These are phyloP conservation scores for Daktulosphaira vitifoliae DNA, from an alignment of 1,140 invertebrate genomes.

Conservation along the genomic window DNA sequence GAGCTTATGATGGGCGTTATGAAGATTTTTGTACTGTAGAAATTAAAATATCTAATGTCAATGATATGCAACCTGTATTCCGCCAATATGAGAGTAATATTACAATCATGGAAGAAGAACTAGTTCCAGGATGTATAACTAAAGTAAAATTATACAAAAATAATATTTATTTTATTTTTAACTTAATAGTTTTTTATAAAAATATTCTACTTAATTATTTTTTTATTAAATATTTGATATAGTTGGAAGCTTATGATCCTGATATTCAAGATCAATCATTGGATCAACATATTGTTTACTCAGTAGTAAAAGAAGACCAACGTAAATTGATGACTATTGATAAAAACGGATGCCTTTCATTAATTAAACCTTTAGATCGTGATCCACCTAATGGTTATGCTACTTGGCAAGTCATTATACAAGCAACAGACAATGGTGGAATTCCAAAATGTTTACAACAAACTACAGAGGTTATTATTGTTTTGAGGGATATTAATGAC, in stretches of 20 bases:
- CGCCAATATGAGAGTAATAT: conserved; percentile 54
- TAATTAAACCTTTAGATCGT: conserved; percentile 73
- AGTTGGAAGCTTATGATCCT: conserved; percentile 72
- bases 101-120: conserved; percentile 59
- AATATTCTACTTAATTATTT: not conserved
- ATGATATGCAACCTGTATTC: conserved; percentile 74
- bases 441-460: conserved; percentile 49
- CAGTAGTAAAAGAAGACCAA: conserved; percentile 60
- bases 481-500: conserved; percentile 76
- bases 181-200: too few species aligned
- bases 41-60: conserved; percentile 71
- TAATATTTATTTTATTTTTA: not conserved
- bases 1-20: conserved; percentile 67
- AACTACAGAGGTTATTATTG: conserved; percentile 62
- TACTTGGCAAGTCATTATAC: conserved; percentile 72
- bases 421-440: conserved; percentile 71
- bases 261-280: conserved; percentile 65
- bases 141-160: conserved; percentile 42
- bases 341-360: conserved; percentile 60
- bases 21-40: conserved; percentile 64
- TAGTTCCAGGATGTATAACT: conserved; percentile 56
- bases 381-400: conserved; percentile 75
- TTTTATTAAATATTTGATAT: not conserved
- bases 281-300: conserved; percentile 69
- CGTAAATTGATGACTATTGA: conserved; percentile 60